Evolutionary conservation across 2,888 invertebrate genomes (phyloP), one percentile per base, ranked within the genome.

Genomic region (Cantharis rufa): DNA sequence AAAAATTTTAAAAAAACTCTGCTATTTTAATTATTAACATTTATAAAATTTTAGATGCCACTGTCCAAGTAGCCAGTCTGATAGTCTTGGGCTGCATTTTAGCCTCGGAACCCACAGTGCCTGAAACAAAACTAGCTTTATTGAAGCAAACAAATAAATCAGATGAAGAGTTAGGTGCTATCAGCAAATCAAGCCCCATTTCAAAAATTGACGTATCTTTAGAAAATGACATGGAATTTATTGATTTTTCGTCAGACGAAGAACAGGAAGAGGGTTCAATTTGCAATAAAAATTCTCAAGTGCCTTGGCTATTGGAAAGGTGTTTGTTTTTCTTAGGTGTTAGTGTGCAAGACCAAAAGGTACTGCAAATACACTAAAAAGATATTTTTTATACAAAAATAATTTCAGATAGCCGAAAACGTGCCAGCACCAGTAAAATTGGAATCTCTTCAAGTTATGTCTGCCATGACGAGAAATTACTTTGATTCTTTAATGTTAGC

Each of bases 381-480:
- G n/a, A 48, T 48, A n/a, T 48, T 48, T n/a, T n/a, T 48, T 11
- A n/a, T n/a, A 48, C 48, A 3, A 7, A 48, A 4, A 48, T 7
- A 24, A 62, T 62, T 72, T 28, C 48, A 77, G 71, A 62, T 66
- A 32, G 15, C 48, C 27, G 79, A 78, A 66, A 70, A 71, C 64
- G 88, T 90, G n/a, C 88, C 90, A 0, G 91, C 93, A 15, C 93
- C 95, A 15, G 91, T 96, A 69, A 91, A 94, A 77, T 88, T 95
- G 16, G 95, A 96, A 87, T 94, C 95, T 13, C 89, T 96, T 0
- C 95, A 95, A 89, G 91, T 95, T 1, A 82, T 94, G 0, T 91
- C 92, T 0, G 91, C 91, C 0, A 90, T 93, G 84, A 90, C 90
- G 1, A 89, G 91, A 76, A 90, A 91, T 77, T 92, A 93, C 84